These are phyloP conservation scores for Euthynnus affinis DNA, from an alignment of 2,797 vertebrate species.

Conservation along the genomic window DNA sequence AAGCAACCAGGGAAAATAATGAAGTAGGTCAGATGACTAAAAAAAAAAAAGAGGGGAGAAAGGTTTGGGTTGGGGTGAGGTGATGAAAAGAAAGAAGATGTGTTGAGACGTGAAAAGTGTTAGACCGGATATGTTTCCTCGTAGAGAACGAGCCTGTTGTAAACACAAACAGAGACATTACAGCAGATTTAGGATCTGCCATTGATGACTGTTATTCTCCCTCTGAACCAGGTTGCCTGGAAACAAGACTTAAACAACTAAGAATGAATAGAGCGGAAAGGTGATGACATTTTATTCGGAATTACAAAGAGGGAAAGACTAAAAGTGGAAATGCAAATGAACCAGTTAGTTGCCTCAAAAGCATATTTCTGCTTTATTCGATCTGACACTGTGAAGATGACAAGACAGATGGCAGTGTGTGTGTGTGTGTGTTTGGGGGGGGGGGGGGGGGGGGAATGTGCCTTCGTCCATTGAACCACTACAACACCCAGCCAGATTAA, in stretches of 20 bases:
- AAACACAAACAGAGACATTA: conserved; percentile 42
- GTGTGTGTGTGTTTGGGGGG: too few relatives aligned
- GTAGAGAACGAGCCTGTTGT: background rate
- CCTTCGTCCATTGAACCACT: background rate
- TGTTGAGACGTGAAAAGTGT: background rate
- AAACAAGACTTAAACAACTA: conserved; percentile 41
- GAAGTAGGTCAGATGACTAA: conserved; percentile 18
- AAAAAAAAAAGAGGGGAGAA: background rate
- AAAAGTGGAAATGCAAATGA: background rate
- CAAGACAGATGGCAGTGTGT: background rate
- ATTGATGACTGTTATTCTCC: conserved; percentile 23
- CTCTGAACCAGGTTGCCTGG: conserved; percentile 39
- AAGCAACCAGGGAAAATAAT: conserved; percentile 7
- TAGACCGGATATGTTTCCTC: background rate
- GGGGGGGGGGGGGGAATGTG: too few relatives aligned
- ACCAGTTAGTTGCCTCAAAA: background rate
- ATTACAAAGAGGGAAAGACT: conserved; percentile 7
- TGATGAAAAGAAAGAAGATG: background rate
- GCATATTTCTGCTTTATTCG: background rate
- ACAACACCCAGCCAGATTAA: background rate
- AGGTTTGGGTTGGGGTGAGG: background rate
- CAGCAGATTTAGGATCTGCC: conserved; percentile 19
- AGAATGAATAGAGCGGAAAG: background rate
- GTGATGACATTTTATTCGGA: conserved; percentile 9
- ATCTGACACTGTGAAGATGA: background rate